Evolutionary conservation across 2,113 vertebrate genomes (phyloP).

Genomic region (Microtus montanus): DNA sequence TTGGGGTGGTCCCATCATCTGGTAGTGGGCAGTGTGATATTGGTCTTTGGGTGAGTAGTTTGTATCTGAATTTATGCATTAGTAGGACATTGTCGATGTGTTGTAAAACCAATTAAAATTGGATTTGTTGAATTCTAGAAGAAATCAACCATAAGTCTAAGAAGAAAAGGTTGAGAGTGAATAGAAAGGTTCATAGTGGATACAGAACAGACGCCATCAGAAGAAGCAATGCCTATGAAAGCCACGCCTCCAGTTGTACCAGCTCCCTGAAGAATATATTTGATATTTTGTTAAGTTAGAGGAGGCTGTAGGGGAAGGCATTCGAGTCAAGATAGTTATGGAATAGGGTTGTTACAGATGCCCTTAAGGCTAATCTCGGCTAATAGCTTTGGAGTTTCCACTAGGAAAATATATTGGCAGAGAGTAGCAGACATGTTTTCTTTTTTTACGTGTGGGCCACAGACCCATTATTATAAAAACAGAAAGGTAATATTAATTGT

Average conservation of each 20-base stretch:
- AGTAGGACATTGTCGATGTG: neutral
- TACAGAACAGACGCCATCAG: neutral
- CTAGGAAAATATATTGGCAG: neutral
- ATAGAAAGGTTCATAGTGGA: neutral
- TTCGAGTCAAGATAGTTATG: neutral
- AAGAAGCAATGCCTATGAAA: neutral
- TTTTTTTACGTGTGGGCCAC: neutral
- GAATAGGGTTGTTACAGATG: neutral
- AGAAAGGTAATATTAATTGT: neutral
- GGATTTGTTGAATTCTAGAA: neutral
- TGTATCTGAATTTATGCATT: neutral
- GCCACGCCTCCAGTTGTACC: neutral
- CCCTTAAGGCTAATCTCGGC: neutral
- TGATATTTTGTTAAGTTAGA: neutral
- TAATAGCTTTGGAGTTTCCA: neutral
- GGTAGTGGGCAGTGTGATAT: neutral
- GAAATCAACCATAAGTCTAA: neutral
- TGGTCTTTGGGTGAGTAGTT: neutral
- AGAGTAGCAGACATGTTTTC: neutral
- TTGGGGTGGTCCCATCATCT: neutral
- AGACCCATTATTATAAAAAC: neutral
- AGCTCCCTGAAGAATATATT: neutral
- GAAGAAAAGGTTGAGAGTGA: neutral
- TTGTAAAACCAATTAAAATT: neutral
- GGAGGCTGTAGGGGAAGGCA: neutral